Evolutionary conservation across 2,888 invertebrate genomes (phyloP).

Genomic region (Rhagonycha lutea): DNA sequence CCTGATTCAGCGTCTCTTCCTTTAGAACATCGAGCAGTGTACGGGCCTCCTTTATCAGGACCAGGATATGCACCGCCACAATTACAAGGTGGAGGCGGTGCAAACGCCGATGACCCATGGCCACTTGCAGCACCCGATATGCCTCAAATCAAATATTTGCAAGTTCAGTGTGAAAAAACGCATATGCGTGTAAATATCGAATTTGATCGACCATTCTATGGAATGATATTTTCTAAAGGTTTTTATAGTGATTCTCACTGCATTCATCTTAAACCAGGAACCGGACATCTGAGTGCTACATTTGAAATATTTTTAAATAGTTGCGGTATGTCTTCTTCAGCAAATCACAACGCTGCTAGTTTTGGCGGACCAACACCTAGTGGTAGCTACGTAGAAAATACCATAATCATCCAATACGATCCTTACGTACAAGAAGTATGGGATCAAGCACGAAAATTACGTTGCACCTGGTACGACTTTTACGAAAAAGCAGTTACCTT

Average conservation of each 20-base stretch:
- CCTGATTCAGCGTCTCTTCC: conserved; percentile 82
- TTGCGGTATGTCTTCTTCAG: conserved; percentile 93
- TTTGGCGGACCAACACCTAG: conserved; percentile 89
- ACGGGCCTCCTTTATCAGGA: conserved; percentile 66
- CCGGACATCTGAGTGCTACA: conserved; percentile 87
- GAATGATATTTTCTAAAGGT: conserved; percentile 95
- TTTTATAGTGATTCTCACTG: conserved; percentile 91
- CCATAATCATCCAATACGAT: conserved; percentile 93
- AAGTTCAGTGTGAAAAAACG: conserved; percentile 94
- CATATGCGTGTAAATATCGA: conserved; percentile 95
- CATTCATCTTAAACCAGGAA: conserved; percentile 88
- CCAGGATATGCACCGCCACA: conserved; percentile 55
- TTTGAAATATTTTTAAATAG: conserved; percentile 93
- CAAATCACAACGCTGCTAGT: conserved; percentile 79
- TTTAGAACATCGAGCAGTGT: conserved; percentile 78
- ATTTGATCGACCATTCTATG: conserved; percentile 93
- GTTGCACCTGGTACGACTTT: conserved; percentile 96
- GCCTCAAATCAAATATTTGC: conserved; percentile 90
- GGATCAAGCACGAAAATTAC: conserved; percentile 90
- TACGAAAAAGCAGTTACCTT: conserved; percentile 95
- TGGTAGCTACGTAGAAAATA: conserved; percentile 92
- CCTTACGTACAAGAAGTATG: conserved; percentile 94
- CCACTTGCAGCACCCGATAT: conserved; percentile 86
- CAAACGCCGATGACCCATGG: conserved; percentile 81
- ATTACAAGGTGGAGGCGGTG: conserved; percentile 48